Evolutionary conservation across 2,888 invertebrate species (phyloP), one percentile per base, ranked within the genome.

Genomic region (Rhaphigaster nebulosa): DNA sequence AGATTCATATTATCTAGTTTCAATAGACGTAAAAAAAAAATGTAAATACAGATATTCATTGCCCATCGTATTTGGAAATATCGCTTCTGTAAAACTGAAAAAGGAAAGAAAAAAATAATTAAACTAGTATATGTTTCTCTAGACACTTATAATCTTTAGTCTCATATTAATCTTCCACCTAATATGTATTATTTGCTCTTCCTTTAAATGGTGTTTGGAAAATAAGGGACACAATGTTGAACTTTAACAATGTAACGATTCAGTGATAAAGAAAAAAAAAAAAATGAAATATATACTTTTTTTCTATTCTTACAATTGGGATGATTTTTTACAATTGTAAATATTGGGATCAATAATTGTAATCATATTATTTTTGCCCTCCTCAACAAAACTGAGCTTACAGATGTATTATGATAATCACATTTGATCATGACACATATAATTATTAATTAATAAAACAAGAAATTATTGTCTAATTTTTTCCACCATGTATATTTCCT

Each of bases 261-360:
- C 84, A 45, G 84, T 84, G 84, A 84, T 84, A 84, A 84, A 84
- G n/a, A 45, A 45, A 84, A 84, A 84, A 20, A n/a, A 84, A 41
- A 45, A 5, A 23, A 23, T 20, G 38, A 76, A 38, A 76, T 76
- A 76, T 84, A 84, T 45, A n/a, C 15, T 84, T 84, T 84, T 84
- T 84, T 84, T 84, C 84, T 84, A 84, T 50, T 84, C 45, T 84
- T 84, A 84, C 45, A 41, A 45, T 80, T 70, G 70, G 34, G 12
- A 70, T n/a, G n/a, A n/a, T n/a, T n/a, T n/a, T n/a, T n/a, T n/a
- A n/a, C n/a, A 29, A 65, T 76, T 84, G 84, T 45, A 84, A 84
- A 84, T 84, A 84, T 84, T 84, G 84, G 84, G 84, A 84, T 84
- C 84, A 84, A 84, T 84, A 45, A 45, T 45, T 84, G n/a, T 84